Conservation (phyloP, 2,797 vertebrate species). For the Ceryle rudis region DNA sequence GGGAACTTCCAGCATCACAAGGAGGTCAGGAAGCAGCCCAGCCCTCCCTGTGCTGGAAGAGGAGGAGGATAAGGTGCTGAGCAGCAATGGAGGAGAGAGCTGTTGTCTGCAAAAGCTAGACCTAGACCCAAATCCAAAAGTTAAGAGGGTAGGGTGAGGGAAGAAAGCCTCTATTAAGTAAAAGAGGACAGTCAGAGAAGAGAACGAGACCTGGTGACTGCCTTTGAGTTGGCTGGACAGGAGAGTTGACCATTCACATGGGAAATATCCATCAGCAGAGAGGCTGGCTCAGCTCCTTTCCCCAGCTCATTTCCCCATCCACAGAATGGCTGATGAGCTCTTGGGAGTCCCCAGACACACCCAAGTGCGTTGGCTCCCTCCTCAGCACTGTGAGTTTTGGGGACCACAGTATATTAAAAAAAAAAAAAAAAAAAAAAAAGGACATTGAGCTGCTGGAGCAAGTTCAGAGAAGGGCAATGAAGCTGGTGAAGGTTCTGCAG, state of each 20-base stretch:
- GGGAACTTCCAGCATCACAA: not conserved
- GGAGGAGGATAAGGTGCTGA: not conserved
- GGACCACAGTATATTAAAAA: too few relatives aligned
- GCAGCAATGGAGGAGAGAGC: not conserved
- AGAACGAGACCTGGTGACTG: not conserved
- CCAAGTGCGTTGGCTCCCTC: fast-evolving
- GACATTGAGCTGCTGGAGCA: too few relatives aligned
- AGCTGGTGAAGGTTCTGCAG: too few relatives aligned
- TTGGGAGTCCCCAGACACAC: not conserved
- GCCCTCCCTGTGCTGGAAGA: not conserved
- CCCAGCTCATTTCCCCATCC: not conserved
- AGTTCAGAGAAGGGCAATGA: too few relatives aligned
- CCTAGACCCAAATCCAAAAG: not conserved
- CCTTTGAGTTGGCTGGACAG: not conserved
- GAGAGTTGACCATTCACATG: not conserved
- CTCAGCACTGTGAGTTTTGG: too few relatives aligned
- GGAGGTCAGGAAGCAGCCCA: not conserved
- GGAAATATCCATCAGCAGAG: not conserved
- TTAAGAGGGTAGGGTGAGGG: not conserved
- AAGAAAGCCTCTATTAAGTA: not conserved
- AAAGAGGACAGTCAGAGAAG: not conserved
- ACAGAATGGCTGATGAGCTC: not conserved
- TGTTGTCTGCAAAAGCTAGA: not conserved
- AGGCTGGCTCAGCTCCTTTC: not conserved
- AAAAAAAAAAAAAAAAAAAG: too few relatives aligned